Base-by-base conservation (phyloP, 2,888 invertebrate species). In the Eupithecia subfuscata region DNA sequence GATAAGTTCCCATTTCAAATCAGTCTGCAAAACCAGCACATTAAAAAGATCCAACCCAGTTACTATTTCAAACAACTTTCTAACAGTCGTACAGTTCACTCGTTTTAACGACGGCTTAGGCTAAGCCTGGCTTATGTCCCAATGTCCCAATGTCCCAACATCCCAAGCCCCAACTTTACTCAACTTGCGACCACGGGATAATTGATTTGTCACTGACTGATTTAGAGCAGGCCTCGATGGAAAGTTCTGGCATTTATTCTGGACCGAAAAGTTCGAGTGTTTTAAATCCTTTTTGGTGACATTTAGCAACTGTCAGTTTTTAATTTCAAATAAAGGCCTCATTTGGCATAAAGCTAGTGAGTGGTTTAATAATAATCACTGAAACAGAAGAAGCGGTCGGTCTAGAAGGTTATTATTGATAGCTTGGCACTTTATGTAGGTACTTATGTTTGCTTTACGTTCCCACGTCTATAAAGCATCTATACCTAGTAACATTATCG, bases 101-200 rank as follows among this genome's bases (percentile, higher is more conserved):
- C 83, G 84, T 84, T 88, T 86, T 87, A 87, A 87, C 85, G 85
- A 85, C 82, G 79, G 85, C 85, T 88, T 85, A 83, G 37, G 84
- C 84, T 86, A 84, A 83, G 63, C 73, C 72, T 22, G 70, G 72
- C n/a, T 74, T 77, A 71, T 67, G 74, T 73, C 72, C 64, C 65
- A 37, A 67, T 67, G 74, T 73, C 72, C 64, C 65, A 37, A 67
- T 34, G 65, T 37, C 37, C 73, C 70, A 80, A 86, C 80, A 8
- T 48, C 48, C 48, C 52, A 22, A 16, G 65, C n/a, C 65, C 73
- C 70, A 81, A 86, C 80, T 86, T 82, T 71, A 64, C 73, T 75
- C 60, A 69, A 78, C 79, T 78, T 82, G 83, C 82, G 81, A 84
- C 75, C 81, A 81, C 73, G 74, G 75, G 78, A 79, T 82, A 84